Conservation (phyloP, 2,797 vertebrate species). For the Crypturellus tataupa region DNA sequence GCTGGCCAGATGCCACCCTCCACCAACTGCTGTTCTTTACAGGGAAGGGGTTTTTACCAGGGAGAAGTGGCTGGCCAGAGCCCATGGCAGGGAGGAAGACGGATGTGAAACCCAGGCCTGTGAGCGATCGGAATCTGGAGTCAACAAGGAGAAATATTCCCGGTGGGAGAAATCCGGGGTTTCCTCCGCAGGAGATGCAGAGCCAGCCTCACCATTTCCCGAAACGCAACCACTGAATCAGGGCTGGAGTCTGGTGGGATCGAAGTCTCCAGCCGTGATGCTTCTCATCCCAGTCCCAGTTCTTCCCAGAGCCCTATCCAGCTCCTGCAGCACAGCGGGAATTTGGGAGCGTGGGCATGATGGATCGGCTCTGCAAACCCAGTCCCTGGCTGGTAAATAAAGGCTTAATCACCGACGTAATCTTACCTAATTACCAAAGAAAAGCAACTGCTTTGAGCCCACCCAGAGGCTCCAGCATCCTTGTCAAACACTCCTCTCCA, state of each 20-base stretch:
- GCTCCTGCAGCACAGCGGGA: neutral
- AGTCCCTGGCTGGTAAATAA: conserved; percentile 18
- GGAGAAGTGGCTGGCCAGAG: neutral
- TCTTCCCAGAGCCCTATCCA: neutral
- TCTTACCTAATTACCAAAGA: conserved; percentile 38
- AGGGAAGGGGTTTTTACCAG: neutral
- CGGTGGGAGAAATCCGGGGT: conserved; percentile 7
- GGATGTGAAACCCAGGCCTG: neutral
- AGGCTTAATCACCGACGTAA: conserved; percentile 31
- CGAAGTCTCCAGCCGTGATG: neutral
- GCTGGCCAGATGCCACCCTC: too few species aligned
- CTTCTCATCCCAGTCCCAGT: neutral
- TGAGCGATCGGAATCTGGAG: neutral
- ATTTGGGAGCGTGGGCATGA: accelerated
- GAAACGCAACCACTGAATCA: neutral
- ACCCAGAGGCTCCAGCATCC: neutral
- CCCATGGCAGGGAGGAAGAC: accelerated
- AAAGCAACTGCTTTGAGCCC: conserved; percentile 42
- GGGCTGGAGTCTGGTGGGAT: neutral
- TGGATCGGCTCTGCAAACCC: neutral
- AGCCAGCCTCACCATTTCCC: neutral
- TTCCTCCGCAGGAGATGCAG: conserved; percentile 22
- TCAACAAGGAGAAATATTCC: conserved; percentile 31
- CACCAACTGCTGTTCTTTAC: accelerated
- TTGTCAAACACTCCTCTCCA: neutral